Evolutionary conservation across 2,113 vertebrate genomes (phyloP).

Genomic region (Dolichallabes microphthalmus): DNA sequence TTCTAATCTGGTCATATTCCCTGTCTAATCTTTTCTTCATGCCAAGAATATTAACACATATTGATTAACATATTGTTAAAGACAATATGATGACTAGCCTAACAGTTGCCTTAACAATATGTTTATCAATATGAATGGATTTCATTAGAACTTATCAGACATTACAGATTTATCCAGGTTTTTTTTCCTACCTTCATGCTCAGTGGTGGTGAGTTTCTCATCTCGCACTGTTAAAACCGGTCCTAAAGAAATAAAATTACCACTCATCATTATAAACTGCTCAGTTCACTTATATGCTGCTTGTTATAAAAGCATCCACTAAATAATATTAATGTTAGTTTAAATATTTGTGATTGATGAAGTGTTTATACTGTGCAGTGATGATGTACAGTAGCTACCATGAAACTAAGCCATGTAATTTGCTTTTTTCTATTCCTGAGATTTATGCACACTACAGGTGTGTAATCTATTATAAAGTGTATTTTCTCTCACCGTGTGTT

Average conservation of each 20-base stretch:
- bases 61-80: not conserved
- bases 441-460: not conserved
- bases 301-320: not conserved
- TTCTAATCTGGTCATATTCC: not conserved
- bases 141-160: not conserved
- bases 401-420: not conserved
- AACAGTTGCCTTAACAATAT: too few relatives aligned
- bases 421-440: not conserved
- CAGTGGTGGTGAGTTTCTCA: not conserved
- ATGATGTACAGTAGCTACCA: not conserved
- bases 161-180: not conserved
- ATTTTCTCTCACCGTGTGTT: not conserved
- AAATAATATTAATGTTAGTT: not conserved
- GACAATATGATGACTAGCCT: too few relatives aligned
- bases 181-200: not conserved
- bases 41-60: not conserved
- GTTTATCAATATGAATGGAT: not conserved
- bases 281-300: not conserved
- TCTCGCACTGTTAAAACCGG: not conserved
- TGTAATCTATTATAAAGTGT: not conserved
- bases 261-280: not conserved
- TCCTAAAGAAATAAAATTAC: not conserved
- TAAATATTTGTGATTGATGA: not conserved
- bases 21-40: not conserved
- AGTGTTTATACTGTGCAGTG: not conserved